A percentile compares a stretch with the other conserved stretches of the same genome.
These are phyloP conservation scores for Capreolus pygargus DNA, from an alignment of 2,113 vertebrate genomes.

Conservation along the genomic window DNA sequence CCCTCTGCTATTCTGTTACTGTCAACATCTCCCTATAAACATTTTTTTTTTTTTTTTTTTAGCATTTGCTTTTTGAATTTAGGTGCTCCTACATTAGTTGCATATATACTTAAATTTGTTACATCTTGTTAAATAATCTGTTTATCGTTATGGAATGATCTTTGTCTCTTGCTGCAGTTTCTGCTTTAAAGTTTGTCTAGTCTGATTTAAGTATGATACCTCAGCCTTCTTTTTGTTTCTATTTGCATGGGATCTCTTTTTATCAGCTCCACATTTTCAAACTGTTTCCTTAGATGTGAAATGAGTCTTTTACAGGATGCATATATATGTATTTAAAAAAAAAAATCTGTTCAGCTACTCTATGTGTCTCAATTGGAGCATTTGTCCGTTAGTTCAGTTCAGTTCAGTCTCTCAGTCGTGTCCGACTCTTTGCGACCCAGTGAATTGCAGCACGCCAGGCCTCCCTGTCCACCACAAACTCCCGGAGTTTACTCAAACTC, in stretches of 20 bases:
- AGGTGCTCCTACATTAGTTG: not conserved
- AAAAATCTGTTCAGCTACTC: not conserved
- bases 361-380: not conserved
- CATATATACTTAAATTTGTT: not conserved
- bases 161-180: not conserved
- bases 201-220: not conserved
- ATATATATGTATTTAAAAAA: not conserved
- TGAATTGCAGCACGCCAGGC: too few relatives aligned
- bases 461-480: too few relatives aligned
- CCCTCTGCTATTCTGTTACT: not conserved
- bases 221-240: not conserved
- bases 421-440: too few relatives aligned
- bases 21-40: not conserved
- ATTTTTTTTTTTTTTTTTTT: not conserved
- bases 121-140: not conserved
- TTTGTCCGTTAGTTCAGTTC: not conserved
- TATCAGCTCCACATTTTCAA: not conserved
- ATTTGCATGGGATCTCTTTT: not conserved
- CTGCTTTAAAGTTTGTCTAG: not conserved
- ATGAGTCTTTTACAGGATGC: not conserved
- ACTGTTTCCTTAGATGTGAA: not conserved
- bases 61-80: not conserved
- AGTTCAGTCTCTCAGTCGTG: too few relatives aligned
- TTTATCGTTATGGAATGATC: not conserved
- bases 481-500: too few relatives aligned